A percentile compares a stretch with the other conserved stretches of the same genome.
These are phyloP conservation scores for Caenorhabditis sp. DNA, from an alignment of 2,888 invertebrate species.

Conservation along the genomic window DNA sequence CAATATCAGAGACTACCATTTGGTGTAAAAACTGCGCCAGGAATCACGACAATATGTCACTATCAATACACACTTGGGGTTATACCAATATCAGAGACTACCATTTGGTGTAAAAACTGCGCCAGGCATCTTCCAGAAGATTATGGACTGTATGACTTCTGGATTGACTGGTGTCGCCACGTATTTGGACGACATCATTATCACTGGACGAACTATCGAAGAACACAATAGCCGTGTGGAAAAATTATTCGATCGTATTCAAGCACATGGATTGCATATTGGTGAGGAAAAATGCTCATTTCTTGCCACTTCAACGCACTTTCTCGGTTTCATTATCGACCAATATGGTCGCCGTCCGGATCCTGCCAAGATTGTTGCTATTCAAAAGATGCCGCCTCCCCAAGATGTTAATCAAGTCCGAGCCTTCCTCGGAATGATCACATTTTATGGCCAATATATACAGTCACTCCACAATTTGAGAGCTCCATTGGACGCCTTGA, in stretches of 20 bases:
- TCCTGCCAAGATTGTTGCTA: constrained; percentile 38
- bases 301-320: constrained; percentile 27
- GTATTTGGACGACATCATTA: constrained; percentile 53
- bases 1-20: constrained; percentile 50
- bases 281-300: constrained; percentile 50
- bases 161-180: constrained; percentile 33
- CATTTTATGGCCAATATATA: constrained; percentile 39
- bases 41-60: no score
- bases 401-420: constrained; percentile 19
- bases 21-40: constrained; percentile 52
- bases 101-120: constrained; percentile 56
- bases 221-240: constrained; percentile 33
- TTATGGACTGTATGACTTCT: constrained; percentile 41
- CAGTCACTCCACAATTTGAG: constrained; percentile 9
- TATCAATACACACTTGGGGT: no score
- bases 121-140: constrained; percentile 47
- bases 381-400: constrained; percentile 24
- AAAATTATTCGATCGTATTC: constrained; percentile 28
- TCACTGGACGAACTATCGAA: constrained; percentile 19
- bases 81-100: constrained; percentile 47
- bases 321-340: constrained; percentile 44
- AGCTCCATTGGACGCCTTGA: constrained; percentile 16
- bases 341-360: constrained; percentile 30
- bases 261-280: constrained; percentile 42
- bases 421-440: constrained; percentile 37